phyloP scores from a whole-genome alignment of 2,113 vertebrate genomes.

The Amphiprion percula region DNA sequence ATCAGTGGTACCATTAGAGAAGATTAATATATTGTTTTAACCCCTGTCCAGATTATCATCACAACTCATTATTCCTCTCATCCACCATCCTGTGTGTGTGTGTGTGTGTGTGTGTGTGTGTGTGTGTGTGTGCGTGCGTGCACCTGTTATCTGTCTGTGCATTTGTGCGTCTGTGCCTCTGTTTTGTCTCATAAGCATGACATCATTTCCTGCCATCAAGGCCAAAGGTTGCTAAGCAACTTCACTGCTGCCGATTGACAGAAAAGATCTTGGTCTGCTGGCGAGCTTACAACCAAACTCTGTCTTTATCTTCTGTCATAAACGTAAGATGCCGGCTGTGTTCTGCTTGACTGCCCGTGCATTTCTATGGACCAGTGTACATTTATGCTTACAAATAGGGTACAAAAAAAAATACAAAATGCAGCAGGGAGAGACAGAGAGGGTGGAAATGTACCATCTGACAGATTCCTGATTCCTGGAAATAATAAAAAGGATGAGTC shows the following conservation, averaged over 20 bases:
- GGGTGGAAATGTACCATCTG: conserved; percentile 26
- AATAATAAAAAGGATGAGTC: conserved; percentile 53
- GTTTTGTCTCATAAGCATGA: conserved; percentile 52
- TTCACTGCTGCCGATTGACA: conserved; percentile 69
- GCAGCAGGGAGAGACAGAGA: not conserved
- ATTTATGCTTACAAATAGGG: conserved; percentile 25
- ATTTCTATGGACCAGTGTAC: conserved; percentile 44
- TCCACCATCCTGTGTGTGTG: conserved; percentile 37
- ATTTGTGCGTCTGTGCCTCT: conserved; percentile 48
- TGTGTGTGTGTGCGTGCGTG: conserved; percentile 37
- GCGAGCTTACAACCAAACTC: conserved; percentile 16
- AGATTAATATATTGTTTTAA: conserved; percentile 76
- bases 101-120: conserved; percentile 37
- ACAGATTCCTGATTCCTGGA: conserved; percentile 32
- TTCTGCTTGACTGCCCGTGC: conserved; percentile 46
- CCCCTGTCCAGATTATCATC: conserved; percentile 69
- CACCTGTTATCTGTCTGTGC: not conserved
- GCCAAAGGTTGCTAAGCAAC: conserved; percentile 87
- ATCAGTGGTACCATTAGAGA: conserved; percentile 67
- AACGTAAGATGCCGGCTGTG: conserved; percentile 32
- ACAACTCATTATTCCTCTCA: conserved; percentile 54
- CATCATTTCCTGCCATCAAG: conserved; percentile 80
- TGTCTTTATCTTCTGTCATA: conserved; percentile 30
- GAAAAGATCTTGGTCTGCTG: conserved; percentile 63
- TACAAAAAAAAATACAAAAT: not conserved